phyloP scores from a whole-genome alignment of 2,113 vertebrate genomes.

The Etheostoma spectabile region DNA sequence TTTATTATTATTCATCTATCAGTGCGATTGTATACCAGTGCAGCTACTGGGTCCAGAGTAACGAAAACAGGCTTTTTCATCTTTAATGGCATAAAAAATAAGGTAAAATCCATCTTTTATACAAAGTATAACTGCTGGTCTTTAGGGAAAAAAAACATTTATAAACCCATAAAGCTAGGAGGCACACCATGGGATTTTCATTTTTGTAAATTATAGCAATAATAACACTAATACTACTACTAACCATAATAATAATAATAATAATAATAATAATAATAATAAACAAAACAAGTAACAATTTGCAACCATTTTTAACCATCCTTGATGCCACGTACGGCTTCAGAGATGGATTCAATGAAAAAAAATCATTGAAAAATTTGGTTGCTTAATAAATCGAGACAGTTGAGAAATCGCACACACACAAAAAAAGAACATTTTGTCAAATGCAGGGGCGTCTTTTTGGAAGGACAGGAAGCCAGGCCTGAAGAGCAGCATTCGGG shows the following conservation, averaged over 20 bases:
- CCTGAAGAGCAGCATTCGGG: slow-evolving; percentile 97
- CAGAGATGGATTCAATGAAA: slow-evolving; percentile 87
- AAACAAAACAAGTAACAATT: slow-evolving; percentile 87
- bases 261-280: slow-evolving; percentile 67
- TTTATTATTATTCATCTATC: slow-evolving; percentile 79
- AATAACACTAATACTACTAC: slow-evolving; percentile 68
- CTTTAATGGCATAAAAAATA: slow-evolving; percentile 95
- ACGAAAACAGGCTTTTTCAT: slow-evolving; percentile 91
- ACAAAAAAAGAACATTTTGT: slow-evolving; percentile 76
- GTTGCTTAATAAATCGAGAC: slow-evolving; percentile 90
- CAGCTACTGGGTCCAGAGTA: slow-evolving; percentile 98
- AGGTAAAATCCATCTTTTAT: slow-evolving; percentile 94
- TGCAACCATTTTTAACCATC: slow-evolving; percentile 77
- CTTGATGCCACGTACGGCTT: slow-evolving; percentile 61
- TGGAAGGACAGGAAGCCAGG: slow-evolving; percentile 98
- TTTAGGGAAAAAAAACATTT: slow-evolving; percentile 91
- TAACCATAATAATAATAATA: slow-evolving; percentile 60
- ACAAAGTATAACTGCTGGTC: slow-evolving; percentile 99
- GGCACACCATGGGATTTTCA: slow-evolving; percentile 96
- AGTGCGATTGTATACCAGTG: slow-evolving; percentile 99
- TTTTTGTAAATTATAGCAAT: slow-evolving; percentile 81
- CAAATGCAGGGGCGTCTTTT: slow-evolving; percentile 91
- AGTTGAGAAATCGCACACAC: slow-evolving; percentile 93
- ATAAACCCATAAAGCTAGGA: slow-evolving; percentile 99
- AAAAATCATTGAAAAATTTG: slow-evolving; percentile 88